phyloP scores from a whole-genome alignment of 2,797 vertebrate genomes.

The Vireo griseus region DNA sequence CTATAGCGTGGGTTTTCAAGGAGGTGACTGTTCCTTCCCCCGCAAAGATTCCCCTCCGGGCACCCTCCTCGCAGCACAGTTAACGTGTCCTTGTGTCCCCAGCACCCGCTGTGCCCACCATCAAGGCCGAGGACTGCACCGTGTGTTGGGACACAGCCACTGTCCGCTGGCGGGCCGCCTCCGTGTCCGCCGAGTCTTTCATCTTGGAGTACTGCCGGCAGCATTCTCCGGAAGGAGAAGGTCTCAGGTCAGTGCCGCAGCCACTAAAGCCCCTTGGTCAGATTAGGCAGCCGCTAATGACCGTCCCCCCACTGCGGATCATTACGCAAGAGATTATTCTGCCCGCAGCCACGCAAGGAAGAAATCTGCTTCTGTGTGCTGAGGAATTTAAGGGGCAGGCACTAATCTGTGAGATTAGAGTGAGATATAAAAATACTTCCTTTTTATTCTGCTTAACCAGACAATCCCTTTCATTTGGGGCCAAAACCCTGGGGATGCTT shows the following conservation, averaged over 20 bases:
- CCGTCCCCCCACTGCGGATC: rapidly evolving
- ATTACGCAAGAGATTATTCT: background rate
- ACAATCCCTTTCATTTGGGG: background rate
- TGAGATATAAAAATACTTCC: background rate
- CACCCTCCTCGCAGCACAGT: rapidly evolving
- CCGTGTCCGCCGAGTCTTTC: conserved; percentile 76
- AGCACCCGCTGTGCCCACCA: conserved; percentile 88
- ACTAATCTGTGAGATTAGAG: background rate
- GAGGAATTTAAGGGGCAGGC: background rate
- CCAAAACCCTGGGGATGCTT: background rate
- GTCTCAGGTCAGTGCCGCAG: conserved; percentile 84
- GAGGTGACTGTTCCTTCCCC: background rate
- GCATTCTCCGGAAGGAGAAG: conserved; percentile 89
- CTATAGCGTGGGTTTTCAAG: rapidly evolving
- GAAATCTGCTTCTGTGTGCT: background rate
- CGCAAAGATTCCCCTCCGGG: rapidly evolving
- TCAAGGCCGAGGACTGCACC: conserved; percentile 83
- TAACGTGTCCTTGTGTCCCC: conserved; percentile 14
- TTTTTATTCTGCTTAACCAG: conserved; percentile 1
- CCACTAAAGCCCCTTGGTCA: rapidly evolving
- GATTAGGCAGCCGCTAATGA: background rate
- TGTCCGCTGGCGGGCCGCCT: conserved; percentile 80
- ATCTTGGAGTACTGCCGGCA: conserved; percentile 93
- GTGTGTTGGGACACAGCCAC: conserved; percentile 88
- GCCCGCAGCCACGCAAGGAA: background rate